Conservation (phyloP, 2,888 invertebrate species). For the Phortica magna region DNA sequence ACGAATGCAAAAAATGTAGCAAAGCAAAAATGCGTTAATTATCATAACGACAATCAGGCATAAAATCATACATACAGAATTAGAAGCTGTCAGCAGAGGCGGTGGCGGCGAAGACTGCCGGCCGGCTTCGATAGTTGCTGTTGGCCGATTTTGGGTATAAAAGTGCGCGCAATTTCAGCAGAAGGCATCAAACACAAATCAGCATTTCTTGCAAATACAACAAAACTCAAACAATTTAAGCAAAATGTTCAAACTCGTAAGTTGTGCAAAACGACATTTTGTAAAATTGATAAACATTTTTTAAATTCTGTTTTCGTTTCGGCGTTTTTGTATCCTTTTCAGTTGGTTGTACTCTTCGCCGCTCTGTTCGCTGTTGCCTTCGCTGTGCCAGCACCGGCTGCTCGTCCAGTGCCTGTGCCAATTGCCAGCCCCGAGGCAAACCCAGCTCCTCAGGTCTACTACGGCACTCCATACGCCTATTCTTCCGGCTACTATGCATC, state of each 20-base stretch:
- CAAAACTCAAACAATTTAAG: slow-evolving; percentile 42
- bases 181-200: slow-evolving; percentile 57
- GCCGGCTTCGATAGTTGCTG: neutral
- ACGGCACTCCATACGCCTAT: slow-evolving; percentile 71
- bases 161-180: slow-evolving; percentile 41
- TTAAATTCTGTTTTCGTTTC: slow-evolving; percentile 30
- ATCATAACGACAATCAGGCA: neutral
- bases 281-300: neutral
- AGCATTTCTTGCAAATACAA: slow-evolving; percentile 56
- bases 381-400: slow-evolving; percentile 67
- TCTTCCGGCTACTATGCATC: slow-evolving; percentile 63
- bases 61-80: neutral
- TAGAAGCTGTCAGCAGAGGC: slow-evolving; percentile 30
- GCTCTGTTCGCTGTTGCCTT: slow-evolving; percentile 68
- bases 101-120: slow-evolving; percentile 14
- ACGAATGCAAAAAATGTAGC: slow-evolving; percentile 5
- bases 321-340: neutral
- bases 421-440: slow-evolving; percentile 58
- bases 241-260: slow-evolving; percentile 74
- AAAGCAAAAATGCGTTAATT: slow-evolving; percentile 22
- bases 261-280: slow-evolving; percentile 38
- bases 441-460: slow-evolving; percentile 70
- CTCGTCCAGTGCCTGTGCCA: slow-evolving; percentile 62
- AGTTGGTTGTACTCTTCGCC: slow-evolving; percentile 69
- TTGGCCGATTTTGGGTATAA: slow-evolving; percentile 55